Conservation (phyloP, 2,113 vertebrate genomes). For the Campylorhamphus procurvoides region DNA sequence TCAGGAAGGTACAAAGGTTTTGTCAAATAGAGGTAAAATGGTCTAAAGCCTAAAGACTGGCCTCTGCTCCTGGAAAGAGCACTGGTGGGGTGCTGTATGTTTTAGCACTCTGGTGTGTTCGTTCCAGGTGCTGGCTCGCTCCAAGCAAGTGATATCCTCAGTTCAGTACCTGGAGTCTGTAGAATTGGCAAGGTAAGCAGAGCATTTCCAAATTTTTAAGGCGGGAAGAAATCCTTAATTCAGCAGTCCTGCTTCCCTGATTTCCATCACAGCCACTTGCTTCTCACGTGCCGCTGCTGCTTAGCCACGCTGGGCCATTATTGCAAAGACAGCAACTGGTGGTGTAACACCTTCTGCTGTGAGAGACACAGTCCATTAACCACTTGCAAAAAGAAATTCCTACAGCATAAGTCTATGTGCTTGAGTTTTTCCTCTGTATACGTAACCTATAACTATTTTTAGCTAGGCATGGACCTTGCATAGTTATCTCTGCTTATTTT, state of each 20-base stretch:
- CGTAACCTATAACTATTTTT: neutral
- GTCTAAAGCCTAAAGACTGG: neutral
- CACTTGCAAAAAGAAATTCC: neutral
- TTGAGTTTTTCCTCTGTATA: constrained; percentile 3
- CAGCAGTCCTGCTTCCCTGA: neutral
- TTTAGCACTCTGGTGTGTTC: neutral
- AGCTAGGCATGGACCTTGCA: neutral
- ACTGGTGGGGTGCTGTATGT: neutral
- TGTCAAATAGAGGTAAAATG: neutral
- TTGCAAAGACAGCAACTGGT: neutral
- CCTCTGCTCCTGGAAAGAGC: neutral
- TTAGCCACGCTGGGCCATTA: neutral
- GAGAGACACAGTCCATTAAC: neutral
- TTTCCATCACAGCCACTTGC: neutral
- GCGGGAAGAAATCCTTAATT: neutral
- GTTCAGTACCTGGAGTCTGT: neutral
- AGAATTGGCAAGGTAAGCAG: neutral
- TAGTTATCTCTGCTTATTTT: constrained; percentile 27
- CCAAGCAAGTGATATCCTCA: neutral
- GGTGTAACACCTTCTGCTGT: neutral
- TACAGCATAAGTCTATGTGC: neutral
- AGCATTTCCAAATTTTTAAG: neutral
- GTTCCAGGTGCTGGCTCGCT: neutral
- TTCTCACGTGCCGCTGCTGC: neutral
- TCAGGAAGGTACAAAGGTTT: neutral